Evolutionary conservation across 2,797 vertebrate genomes (phyloP), one percentile per base, ranked within the genome.

Genomic region (Taeniopygia guttata): DNA sequence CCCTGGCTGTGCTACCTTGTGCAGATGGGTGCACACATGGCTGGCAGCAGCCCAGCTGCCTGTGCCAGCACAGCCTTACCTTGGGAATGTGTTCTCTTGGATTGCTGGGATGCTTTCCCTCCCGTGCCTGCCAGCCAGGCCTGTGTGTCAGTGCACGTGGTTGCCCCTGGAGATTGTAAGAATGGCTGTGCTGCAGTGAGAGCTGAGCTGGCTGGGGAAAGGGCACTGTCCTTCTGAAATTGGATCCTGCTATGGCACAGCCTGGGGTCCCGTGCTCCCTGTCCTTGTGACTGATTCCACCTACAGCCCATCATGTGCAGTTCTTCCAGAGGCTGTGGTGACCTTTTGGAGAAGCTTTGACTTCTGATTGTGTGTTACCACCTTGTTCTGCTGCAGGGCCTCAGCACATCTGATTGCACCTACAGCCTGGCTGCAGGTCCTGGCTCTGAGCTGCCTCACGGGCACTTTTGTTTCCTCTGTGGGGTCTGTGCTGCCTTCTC

Each of bases 141-240:
- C 56, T 36, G 10, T 30, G 67, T 85, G 26, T 49, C 16, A 2
- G 62, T 12, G 58, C 0, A 3, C 12, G 45, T 2, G 4, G 32
- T 30, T 1, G 11, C 60, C 43, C 63, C 72, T 84, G 88, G 89
- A 79, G 63, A 30, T 5, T 10, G 40, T 48, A 12, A 36, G 70
- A 59, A 21, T 0, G 29, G 10, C 52, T 54, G 19, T 2, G 1
- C 60, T 52, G 56, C 0, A 12, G 11, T 23, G 51, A 21, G 62
- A 48, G 55, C 64, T 59, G 7, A 46, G n/a, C 58, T 79, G 55
- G 40, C 76, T 54, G 75, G 59, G 69, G 19, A 63, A 46, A 42
- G 30, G 26, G 52, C 80, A 29, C 36, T 62, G 0, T 46, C 40
- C 8, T 1, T 26, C 59, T 73, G 89, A 83, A 87, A 86, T 7